Evolutionary conservation across 2,113 vertebrate genomes (phyloP), one percentile per base, ranked within the genome.

Genomic region (Centrocercus urophasianus): DNA sequence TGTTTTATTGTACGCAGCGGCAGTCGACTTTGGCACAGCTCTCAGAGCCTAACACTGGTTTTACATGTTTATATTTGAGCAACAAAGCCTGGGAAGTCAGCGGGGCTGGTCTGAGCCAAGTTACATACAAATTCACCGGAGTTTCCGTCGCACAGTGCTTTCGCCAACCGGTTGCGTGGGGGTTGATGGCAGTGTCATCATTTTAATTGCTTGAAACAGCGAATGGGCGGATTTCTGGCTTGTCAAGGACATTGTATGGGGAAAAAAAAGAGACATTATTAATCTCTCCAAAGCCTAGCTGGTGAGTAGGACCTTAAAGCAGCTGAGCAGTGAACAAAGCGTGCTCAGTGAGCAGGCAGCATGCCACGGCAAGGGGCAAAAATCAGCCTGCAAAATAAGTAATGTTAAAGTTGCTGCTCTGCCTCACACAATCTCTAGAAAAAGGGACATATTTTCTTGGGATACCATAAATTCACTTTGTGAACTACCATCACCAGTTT

Each of bases 1-100:
- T 83, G 70, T 69, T 97, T 97, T 93, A 94, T 97, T 97, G 90
- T 82, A 96, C 14, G 45, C 25, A 89, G 84, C 96, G 96, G 94
- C 95, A 96, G 94, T 93, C 72, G 18, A 93, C 88, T 95, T 80
- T 94, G 97, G 96, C 93, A 89, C 27, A 0, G 56, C 67, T 90
- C 30, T 3, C 92, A 36, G 82, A 16, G 74, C 94, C 93, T 95
- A 93, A 89, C n/a, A 91, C 93, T 92, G 90, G 86, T 50, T 93
- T 96, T 88, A 89, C 84, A 96, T 81, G 96, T 96, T 95, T 94
- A 77, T 78, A 60, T 94, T 95, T 91, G 91, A 96, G 95, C 67
- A 96, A 96, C 95, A 96, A 96, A 96, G 95, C 83, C 65, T 78
- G 82, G 84, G 69, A 89, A 96, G 88, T 66, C 92, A 88, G 84